Evolutionary conservation across 2,797 vertebrate species (phyloP).

Genomic region (Ataeniobius toweri): DNA sequence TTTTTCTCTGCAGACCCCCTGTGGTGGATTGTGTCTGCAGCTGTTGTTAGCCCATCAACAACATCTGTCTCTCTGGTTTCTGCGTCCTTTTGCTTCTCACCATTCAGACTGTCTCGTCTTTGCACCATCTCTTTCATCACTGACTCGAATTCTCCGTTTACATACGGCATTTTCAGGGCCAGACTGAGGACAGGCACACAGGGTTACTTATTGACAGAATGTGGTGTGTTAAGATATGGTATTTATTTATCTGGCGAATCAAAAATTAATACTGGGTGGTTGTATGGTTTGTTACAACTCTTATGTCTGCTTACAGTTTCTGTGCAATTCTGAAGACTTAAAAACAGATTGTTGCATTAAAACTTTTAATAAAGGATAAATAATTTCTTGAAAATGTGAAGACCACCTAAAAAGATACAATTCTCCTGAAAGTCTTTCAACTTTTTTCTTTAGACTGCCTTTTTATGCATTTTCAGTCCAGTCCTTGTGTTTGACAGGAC

Average conservation of each 20-base stretch:
- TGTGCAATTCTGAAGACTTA: not conserved
- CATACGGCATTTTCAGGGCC: constrained; percentile 48
- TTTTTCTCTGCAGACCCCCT: constrained; percentile 72
- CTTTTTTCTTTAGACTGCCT: not conserved
- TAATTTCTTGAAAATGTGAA: not conserved
- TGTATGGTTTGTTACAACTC: not conserved
- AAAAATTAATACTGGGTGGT: not conserved
- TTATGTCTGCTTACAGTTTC: not conserved
- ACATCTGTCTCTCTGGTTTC: constrained; percentile 56
- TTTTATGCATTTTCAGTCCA: not conserved
- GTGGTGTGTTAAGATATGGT: constrained; percentile 3
- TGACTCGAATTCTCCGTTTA: constrained; percentile 48
- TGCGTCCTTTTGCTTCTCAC: constrained; percentile 48
- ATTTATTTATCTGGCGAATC: too few species aligned
- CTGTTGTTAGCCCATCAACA: constrained; percentile 25
- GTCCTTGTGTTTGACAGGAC: not conserved
- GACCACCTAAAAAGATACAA: too few species aligned
- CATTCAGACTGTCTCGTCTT: constrained; percentile 35
- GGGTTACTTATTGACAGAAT: constrained; percentile 29
- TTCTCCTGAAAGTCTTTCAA: too few species aligned
- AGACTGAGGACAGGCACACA: constrained; percentile 45
- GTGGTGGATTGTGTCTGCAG: constrained; percentile 63
- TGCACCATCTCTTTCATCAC: constrained; percentile 38
- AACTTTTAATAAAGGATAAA: not conserved
- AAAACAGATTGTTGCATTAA: constrained; percentile 1